Evolutionary conservation across 64 coral and sea anemone species (phyloP).

Genomic region (Trachythela sp.): DNA sequence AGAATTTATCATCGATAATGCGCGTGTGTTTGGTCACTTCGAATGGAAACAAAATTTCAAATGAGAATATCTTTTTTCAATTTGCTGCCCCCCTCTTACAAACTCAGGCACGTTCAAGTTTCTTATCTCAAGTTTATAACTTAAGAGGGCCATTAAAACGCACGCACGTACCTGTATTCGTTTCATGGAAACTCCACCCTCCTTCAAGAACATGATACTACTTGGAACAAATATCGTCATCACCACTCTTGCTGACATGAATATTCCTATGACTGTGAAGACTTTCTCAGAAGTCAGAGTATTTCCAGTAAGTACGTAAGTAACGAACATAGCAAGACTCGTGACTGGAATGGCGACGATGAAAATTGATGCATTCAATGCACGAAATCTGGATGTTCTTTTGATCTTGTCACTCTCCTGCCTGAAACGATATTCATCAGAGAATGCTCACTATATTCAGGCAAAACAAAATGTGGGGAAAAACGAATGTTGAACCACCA

Average conservation of each 20-base stretch:
- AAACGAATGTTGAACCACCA: too few relatives aligned
- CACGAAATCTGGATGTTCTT: constrained; percentile 35
- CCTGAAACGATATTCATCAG: constrained; percentile 22
- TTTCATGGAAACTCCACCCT: constrained; percentile 58
- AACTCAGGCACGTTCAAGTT: too few relatives aligned
- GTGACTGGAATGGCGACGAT: constrained; percentile 37
- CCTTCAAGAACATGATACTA: constrained; percentile 64
- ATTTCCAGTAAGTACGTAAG: constrained; percentile 67
- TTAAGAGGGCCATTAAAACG: neutral
- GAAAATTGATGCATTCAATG: constrained; percentile 55
- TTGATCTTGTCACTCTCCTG: constrained; percentile 57
- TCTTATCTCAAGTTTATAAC: too few relatives aligned
- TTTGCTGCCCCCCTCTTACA: too few relatives aligned
- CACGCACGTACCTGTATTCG: constrained; percentile 54
- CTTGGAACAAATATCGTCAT: constrained; percentile 64
- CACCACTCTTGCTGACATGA: constrained; percentile 40
- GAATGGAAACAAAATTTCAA: too few relatives aligned
- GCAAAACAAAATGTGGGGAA: neutral
- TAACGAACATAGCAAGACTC: constrained; percentile 61
- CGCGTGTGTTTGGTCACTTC: too few relatives aligned
- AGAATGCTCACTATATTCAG: neutral
- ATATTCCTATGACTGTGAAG: constrained; percentile 78
- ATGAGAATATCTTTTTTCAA: too few relatives aligned
- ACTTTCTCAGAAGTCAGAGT: constrained; percentile 59
- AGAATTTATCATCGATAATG: too few relatives aligned